phyloP scores from a whole-genome alignment of 2,797 vertebrate genomes.

The Lepus oiostolus region DNA sequence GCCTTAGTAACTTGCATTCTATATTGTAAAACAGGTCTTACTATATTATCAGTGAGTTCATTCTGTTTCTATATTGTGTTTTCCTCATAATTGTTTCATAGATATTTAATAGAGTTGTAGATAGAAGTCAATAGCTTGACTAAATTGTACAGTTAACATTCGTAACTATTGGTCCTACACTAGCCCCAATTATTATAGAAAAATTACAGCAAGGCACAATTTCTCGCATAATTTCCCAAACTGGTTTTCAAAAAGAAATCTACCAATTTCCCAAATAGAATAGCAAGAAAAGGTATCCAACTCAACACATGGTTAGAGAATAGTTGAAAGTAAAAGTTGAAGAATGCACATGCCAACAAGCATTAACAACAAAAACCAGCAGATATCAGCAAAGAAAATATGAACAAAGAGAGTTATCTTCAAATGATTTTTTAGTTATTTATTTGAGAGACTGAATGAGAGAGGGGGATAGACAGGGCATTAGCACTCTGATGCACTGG shows the following conservation, averaged over 20 bases:
- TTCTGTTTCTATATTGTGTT: too few species aligned
- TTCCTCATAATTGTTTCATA: too few species aligned
- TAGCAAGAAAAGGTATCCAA: neutral
- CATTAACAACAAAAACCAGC: neutral
- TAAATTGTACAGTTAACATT: too few species aligned
- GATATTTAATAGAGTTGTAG: too few species aligned
- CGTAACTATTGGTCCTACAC: too few species aligned
- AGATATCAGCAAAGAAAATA: neutral
- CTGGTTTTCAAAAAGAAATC: constrained; percentile 37
- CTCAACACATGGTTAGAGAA: neutral
- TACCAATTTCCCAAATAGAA: neutral
- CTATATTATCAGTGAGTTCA: neutral
- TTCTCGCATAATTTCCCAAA: neutral
- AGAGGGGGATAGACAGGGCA: neutral
- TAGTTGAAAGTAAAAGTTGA: constrained; percentile 26
- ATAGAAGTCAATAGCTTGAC: too few species aligned
- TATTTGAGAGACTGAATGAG: neutral
- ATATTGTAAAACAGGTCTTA: neutral
- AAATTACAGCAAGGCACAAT: neutral
- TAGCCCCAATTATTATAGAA: too few species aligned
- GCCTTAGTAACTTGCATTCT: neutral
- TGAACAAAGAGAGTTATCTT: too few species aligned
- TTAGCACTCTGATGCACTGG: too few species aligned
- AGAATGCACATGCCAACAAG: neutral
- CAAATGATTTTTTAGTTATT: neutral